These are phyloP conservation scores for Tipula vernalis DNA, from an alignment of 2,888 invertebrate species.

Conservation along the genomic window DNA sequence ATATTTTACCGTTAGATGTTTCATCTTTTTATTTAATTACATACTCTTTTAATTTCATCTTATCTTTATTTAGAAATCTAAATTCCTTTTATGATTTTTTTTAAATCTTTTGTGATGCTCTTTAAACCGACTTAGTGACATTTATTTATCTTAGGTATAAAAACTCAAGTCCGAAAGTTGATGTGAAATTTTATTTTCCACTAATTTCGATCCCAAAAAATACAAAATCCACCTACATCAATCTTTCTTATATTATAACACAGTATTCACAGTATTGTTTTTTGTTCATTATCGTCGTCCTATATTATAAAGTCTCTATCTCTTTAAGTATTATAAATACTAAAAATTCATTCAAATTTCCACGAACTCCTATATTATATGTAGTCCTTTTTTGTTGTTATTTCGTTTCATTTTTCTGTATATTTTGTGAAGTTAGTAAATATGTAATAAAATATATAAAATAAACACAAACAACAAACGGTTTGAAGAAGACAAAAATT, in stretches of 20 bases:
- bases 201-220: background rate
- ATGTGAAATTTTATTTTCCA: background rate
- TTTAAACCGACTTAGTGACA: background rate
- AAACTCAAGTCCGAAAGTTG: background rate
- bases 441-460: background rate
- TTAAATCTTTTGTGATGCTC: background rate
- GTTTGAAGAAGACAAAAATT: background rate
- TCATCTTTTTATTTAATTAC: background rate
- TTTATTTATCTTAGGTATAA: background rate
- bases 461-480: background rate
- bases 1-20: background rate
- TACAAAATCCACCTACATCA: background rate
- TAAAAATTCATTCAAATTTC: background rate
- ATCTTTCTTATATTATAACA: background rate
- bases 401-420: background rate
- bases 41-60: background rate
- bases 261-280: background rate
- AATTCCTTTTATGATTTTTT: background rate
- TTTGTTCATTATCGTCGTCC: background rate
- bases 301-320: background rate
- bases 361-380: background rate
- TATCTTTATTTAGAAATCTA: background rate
- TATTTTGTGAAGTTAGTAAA: background rate
- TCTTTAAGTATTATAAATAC: background rate
- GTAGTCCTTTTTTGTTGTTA: background rate